These are phyloP conservation scores for Apamea anceps DNA, from an alignment of 2,888 invertebrate genomes.

Conservation along the genomic window DNA sequence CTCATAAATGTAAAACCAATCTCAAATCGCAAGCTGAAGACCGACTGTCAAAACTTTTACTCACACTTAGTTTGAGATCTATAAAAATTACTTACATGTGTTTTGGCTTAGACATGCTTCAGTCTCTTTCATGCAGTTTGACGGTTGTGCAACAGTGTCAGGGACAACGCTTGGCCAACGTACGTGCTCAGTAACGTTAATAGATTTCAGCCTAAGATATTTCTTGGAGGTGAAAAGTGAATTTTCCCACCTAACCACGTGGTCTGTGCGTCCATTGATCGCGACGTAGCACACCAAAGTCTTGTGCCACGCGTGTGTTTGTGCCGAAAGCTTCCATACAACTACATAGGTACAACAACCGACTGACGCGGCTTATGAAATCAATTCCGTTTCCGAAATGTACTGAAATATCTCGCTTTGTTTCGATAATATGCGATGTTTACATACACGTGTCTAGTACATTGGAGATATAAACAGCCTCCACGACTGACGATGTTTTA, in stretches of 20 bases:
- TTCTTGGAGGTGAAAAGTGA: not conserved
- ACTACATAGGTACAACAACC: conserved; percentile 70
- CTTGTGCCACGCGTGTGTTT: conserved; percentile 79
- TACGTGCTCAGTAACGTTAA: not conserved
- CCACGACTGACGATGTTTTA: not conserved
- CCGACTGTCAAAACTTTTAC: conserved; percentile 3
- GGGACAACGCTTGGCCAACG: not conserved
- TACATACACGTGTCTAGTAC: conserved; percentile 52
- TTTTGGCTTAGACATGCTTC: not conserved
- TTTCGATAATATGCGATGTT: conserved; percentile 57
- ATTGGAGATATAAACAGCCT: not conserved
- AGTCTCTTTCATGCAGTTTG: not conserved
- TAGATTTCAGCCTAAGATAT: not conserved
- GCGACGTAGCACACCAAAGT: conserved; percentile 63
- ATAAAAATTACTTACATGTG: not conserved
- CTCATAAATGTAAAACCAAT: conserved; percentile 53
- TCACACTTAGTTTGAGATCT: not conserved
- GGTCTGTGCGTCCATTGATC: conserved; percentile 12
- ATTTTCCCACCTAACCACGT: not conserved
- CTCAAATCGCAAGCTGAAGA: conserved; percentile 19
- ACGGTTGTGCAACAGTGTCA: not conserved
- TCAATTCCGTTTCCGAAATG: conserved; percentile 77
- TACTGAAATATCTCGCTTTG: conserved; percentile 63
- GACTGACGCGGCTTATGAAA: conserved; percentile 70
- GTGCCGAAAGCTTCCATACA: conserved; percentile 75